A percentile compares a stretch with the other conserved stretches of the same genome.
phyloP scores from a whole-genome alignment of 1,140 invertebrate species.

The Pectinophora gossypiella region DNA sequence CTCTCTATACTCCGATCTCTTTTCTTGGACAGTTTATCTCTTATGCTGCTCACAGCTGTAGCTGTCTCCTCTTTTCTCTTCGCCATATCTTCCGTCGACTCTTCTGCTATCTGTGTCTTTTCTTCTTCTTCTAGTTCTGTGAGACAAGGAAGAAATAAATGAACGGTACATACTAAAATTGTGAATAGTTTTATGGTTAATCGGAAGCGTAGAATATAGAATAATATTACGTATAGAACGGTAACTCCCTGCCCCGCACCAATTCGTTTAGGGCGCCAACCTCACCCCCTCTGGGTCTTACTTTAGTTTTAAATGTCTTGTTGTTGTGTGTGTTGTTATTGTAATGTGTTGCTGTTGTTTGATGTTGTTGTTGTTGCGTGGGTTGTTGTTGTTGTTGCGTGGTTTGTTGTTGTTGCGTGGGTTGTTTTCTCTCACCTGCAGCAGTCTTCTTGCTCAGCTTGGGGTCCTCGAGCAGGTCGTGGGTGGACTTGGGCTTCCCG shows the following conservation, averaged over 20 bases:
- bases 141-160: slow-evolving; percentile 9
- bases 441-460: slow-evolving; percentile 86
- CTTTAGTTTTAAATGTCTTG: no score
- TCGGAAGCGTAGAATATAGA: no score
- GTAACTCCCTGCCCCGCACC: no score
- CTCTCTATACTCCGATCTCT: slow-evolving; percentile 45
- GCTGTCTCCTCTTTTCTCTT: slow-evolving; percentile 45
- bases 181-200: no score
- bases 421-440: slow-evolving; percentile 61
- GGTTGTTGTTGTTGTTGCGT: no score
- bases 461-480: slow-evolving; percentile 94
- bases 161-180: neutral
- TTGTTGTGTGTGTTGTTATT: no score
- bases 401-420: no score
- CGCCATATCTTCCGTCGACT: slow-evolving; percentile 26
- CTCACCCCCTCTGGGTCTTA: no score
- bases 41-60: slow-evolving; percentile 69
- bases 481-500: slow-evolving; percentile 92
- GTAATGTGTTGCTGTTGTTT: no score
- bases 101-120: slow-evolving; percentile 23
- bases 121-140: slow-evolving; percentile 52
- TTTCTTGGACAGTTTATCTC: slow-evolving; percentile 69
- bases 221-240: no score
- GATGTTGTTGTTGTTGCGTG: no score
- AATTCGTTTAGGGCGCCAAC: no score